Evolutionary conservation across 2,797 vertebrate species (phyloP), one percentile per base, ranked within the genome.

Genomic region (Spinibarbus caldwelli): DNA sequence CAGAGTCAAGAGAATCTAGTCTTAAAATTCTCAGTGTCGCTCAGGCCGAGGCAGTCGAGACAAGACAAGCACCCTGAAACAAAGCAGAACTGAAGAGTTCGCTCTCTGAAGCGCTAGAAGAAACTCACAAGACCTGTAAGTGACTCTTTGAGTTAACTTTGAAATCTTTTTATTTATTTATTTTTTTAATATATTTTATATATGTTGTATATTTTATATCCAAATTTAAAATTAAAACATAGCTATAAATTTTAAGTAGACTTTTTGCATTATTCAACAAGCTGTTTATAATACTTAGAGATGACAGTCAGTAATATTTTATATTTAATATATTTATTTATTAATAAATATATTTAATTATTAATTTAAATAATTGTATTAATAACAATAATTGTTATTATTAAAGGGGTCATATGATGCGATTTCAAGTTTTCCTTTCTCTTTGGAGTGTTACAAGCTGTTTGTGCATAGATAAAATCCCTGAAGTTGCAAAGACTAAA

Each of bases 1-100:
- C 76, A 73, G 52, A 86, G 38, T 76, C 38, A 29, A 15, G 71
- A 84, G 36, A 59, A 78, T 78, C 62, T 72, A 62, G n/a, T 15
- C 23, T 23, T 82, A 82, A 86, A 86, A 49, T 38, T 3, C 17
- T 10, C 23, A 21, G 62, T 36, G 3, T 12, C 23, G 7, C 47
- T 38, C 70, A 19, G 26, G 23, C 10, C 14, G 21, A 78, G 59
- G 8, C 62, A 82, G 36, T 45, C 78, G 4, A 80, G n/a, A 23
- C 49, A 34, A 80, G 23, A 86, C 34, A 2, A 76, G 43, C 70
- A n/a, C 81, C 70, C 38, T 38, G 78, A 54, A 72, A 6, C 6
- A 73, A 34, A 72, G 12, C 38, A 29, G 71, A 68, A 8, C 43
- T 36, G 15, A 54, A 71, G 23, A 38, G 31, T 73, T 14, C 17